These are phyloP conservation scores for Catharus fuscescens DNA, from an alignment of 2,113 vertebrate species.

Conservation along the genomic window DNA sequence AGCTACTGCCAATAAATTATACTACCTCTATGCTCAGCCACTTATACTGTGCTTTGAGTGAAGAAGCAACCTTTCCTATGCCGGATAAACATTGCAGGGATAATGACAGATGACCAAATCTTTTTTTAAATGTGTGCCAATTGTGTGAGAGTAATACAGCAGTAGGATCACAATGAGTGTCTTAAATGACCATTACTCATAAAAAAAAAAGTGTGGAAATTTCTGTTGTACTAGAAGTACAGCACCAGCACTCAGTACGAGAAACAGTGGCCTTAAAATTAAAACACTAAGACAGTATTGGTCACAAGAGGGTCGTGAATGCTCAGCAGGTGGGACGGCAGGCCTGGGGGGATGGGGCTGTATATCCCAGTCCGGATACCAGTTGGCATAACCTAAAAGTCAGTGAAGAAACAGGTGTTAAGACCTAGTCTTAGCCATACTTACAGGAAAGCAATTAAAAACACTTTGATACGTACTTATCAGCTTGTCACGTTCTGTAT, in stretches of 20 bases:
- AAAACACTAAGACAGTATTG: slow-evolving; percentile 30
- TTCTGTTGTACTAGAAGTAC: slow-evolving; percentile 21
- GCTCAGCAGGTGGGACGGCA: background rate
- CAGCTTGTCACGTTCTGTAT: slow-evolving; percentile 54
- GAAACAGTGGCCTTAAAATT: slow-evolving; percentile 54
- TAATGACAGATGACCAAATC: background rate
- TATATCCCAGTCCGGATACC: slow-evolving; percentile 70
- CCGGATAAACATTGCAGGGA: background rate
- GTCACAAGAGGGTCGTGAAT: background rate
- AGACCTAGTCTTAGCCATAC: background rate
- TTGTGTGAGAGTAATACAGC: background rate
- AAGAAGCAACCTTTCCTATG: background rate
- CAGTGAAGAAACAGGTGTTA: background rate
- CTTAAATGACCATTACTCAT: slow-evolving; percentile 40
- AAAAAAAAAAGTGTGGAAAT: slow-evolving; percentile 72
- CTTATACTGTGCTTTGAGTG: background rate
- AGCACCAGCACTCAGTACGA: slow-evolving; percentile 32
- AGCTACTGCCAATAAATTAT: background rate
- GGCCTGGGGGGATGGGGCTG: background rate
- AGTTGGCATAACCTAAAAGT: slow-evolving; percentile 54
- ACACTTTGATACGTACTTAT: slow-evolving; percentile 70
- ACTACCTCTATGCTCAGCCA: background rate
- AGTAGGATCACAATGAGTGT: background rate
- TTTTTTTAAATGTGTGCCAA: background rate
- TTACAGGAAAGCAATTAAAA: background rate